phyloP scores from a whole-genome alignment of 2,113 vertebrate genomes.

The Siphamia tubifer region DNA sequence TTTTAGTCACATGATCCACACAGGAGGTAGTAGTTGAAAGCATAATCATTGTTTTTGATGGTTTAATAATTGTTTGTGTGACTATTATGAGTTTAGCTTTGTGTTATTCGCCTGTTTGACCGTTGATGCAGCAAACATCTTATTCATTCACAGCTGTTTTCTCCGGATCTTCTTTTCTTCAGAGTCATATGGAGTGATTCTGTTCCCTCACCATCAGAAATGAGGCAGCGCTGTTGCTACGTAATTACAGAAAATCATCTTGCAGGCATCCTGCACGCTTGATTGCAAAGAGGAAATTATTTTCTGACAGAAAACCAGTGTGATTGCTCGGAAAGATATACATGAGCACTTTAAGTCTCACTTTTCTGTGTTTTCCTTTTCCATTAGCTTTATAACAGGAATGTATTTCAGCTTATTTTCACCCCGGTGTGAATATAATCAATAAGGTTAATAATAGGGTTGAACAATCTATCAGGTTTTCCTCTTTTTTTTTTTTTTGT shows the following conservation, averaged over 20 bases:
- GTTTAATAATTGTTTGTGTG: no score
- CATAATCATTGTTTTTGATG: no score
- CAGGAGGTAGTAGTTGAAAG: no score
- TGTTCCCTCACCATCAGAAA: slow-evolving; percentile 20
- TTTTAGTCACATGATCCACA: no score
- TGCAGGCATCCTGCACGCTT: slow-evolving; percentile 15
- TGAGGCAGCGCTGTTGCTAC: background rate
- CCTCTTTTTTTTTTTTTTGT: no score
- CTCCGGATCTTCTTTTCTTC: background rate
- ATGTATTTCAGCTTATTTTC: background rate
- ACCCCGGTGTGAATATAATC: background rate
- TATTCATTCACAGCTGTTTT: background rate
- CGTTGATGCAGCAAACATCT: background rate
- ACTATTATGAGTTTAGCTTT: background rate
- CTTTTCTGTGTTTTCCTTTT: background rate
- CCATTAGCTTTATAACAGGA: background rate
- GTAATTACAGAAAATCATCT: slow-evolving; percentile 33
- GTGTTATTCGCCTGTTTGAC: background rate
- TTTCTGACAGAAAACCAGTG: slow-evolving; percentile 21
- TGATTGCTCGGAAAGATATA: background rate
- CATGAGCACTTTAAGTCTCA: background rate
- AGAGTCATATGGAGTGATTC: background rate
- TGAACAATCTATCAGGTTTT: no score
- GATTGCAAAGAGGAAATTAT: slow-evolving; percentile 44
- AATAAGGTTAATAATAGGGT: background rate